Conservation (phyloP, 1,140 invertebrate genomes). For the Lucilia cuprina region DNA sequence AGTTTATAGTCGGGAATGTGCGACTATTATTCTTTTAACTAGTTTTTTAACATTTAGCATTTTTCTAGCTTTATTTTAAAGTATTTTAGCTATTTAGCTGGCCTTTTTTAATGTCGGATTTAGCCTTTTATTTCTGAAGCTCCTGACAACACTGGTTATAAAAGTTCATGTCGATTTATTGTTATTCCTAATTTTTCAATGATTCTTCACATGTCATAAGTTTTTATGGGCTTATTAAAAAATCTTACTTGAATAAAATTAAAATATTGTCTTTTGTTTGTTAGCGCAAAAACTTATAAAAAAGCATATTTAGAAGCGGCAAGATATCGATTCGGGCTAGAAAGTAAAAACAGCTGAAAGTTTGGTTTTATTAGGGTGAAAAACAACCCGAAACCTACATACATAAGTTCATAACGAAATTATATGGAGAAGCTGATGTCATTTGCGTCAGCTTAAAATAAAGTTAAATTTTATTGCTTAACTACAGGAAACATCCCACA, state of each 20-base stretch:
- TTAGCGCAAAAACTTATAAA: neutral
- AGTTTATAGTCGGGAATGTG: too few relatives aligned
- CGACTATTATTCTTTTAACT: too few relatives aligned
- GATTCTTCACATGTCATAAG: constrained; percentile 33
- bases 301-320: neutral
- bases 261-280: neutral
- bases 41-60: too few relatives aligned
- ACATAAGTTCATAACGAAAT: neutral
- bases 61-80: too few relatives aligned
- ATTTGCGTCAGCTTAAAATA: neutral
- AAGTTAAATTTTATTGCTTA: constrained; percentile 31
- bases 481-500: neutral
- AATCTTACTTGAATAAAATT: neutral
- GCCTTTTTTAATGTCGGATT: too few relatives aligned
- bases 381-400: neutral
- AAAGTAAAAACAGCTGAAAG: neutral
- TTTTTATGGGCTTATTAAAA: constrained; percentile 28
- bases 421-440: neutral
- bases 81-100: too few relatives aligned
- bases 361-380: neutral
- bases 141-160: too few relatives aligned
- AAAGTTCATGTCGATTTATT: neutral
- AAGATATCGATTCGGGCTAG: neutral
- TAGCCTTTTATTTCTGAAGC: too few relatives aligned
- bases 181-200: constrained; percentile 28